These are phyloP conservation scores for Nasonovia ribisnigri DNA, from an alignment of 2,888 invertebrate genomes.

Conservation along the genomic window DNA sequence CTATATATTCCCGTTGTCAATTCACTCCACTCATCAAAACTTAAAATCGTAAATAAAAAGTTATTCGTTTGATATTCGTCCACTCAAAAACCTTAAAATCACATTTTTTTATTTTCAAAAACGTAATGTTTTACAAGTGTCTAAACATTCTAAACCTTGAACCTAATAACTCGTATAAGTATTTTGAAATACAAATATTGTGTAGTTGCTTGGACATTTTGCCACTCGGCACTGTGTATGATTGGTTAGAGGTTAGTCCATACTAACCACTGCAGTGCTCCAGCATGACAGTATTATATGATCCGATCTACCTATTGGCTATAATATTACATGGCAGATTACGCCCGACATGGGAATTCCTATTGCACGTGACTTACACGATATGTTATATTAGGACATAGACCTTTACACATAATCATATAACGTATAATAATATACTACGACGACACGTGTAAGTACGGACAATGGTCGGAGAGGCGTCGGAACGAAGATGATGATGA, in stretches of 20 bases:
- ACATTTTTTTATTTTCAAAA: neutral
- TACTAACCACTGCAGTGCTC: too few species aligned
- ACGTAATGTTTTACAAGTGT: neutral
- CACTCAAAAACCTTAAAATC: neutral
- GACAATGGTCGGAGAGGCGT: neutral
- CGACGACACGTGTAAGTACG: neutral
- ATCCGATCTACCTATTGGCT: neutral
- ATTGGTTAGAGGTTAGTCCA: neutral
- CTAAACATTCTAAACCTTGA: neutral
- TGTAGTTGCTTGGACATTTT: neutral
- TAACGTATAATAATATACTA: neutral
- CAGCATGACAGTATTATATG: neutral
- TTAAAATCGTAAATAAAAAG: neutral
- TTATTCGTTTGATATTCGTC: neutral
- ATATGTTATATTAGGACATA: neutral
- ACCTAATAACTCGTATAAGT: neutral
- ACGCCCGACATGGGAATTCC: neutral
- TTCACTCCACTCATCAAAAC: neutral
- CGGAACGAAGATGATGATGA: neutral
- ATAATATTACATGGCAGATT: slow-evolving; percentile 19
- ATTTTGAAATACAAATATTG: neutral
- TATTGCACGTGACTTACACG: neutral
- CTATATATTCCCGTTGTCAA: neutral
- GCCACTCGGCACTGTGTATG: neutral
- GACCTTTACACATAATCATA: neutral